These are phyloP conservation scores for Drosophila tanythrix DNA, from an alignment of 2,888 invertebrate genomes.

Conservation along the genomic window DNA sequence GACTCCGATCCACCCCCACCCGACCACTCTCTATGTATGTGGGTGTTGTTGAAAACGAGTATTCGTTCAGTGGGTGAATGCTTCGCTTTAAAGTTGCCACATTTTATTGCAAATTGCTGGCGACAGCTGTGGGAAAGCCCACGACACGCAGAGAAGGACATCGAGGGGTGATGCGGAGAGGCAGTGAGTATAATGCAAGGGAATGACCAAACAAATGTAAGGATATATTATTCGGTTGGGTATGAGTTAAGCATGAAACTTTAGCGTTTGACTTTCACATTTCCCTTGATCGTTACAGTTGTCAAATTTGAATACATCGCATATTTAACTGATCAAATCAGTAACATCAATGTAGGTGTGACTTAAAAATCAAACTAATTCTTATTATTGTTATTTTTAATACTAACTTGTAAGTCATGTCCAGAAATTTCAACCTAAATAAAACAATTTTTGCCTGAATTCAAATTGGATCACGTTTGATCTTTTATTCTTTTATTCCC, in stretches of 20 bases:
- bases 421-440: not conserved
- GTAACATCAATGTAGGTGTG: not conserved
- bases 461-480: not conserved
- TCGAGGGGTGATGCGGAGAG: not conserved
- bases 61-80: conserved; percentile 7
- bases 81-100: conserved; percentile 48
- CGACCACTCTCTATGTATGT: conserved; percentile 1
- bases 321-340: not conserved
- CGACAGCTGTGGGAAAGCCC: conserved; percentile 47
- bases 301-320: not conserved
- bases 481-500: not conserved
- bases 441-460: not conserved
- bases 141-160: not conserved
- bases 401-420: not conserved
- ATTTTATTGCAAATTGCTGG: conserved; percentile 59
- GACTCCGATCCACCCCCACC: conserved; percentile 14
- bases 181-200: not conserved
- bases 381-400: not conserved
- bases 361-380: not conserved
- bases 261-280: not conserved
- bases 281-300: not conserved
- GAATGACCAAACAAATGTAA: not conserved
- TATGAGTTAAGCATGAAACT: not conserved
- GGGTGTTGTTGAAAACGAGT: conserved; percentile 6
- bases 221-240: not conserved